These are phyloP conservation scores for Atta colombica DNA, from an alignment of 1,140 invertebrate species.

Conservation along the genomic window DNA sequence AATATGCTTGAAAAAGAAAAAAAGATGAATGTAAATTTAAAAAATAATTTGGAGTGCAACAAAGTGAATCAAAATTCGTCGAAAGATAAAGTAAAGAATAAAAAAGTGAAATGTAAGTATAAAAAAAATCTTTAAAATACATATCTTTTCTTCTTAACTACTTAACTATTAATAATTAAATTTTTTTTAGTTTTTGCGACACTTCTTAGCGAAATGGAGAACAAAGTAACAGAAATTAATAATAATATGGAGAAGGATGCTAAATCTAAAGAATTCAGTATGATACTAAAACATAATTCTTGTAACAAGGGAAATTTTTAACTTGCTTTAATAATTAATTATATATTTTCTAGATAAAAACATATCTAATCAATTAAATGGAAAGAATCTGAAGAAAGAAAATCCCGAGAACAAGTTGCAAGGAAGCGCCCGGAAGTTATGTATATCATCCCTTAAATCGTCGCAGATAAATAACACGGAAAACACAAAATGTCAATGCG, in stretches of 20 bases:
- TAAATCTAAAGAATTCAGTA: background rate
- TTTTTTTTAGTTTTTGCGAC: background rate
- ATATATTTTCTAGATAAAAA: constrained; percentile 5
- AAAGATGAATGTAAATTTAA: background rate
- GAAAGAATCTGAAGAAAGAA: background rate
- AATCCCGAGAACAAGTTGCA: background rate
- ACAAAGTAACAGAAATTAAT: background rate
- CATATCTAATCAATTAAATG: background rate
- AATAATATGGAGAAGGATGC: background rate
- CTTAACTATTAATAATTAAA: background rate
- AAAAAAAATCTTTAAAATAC: background rate
- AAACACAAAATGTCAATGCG: constrained; percentile 8
- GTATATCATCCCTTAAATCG: background rate
- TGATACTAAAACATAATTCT: background rate
- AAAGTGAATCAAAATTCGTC: background rate
- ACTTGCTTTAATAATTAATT: constrained; percentile 2
- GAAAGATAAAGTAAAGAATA: background rate
- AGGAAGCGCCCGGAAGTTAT: background rate
- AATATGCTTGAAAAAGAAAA: background rate
- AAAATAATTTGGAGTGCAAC: background rate
- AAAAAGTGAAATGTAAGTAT: background rate
- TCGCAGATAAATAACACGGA: background rate
- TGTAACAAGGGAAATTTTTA: background rate
- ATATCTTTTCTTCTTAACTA: background rate
- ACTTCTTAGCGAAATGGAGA: background rate